A percentile compares a stretch with the other conserved stretches of the same genome.
Evolutionary conservation across 2,888 invertebrate genomes (phyloP).

Genomic region (Chirona hameri): DNA sequence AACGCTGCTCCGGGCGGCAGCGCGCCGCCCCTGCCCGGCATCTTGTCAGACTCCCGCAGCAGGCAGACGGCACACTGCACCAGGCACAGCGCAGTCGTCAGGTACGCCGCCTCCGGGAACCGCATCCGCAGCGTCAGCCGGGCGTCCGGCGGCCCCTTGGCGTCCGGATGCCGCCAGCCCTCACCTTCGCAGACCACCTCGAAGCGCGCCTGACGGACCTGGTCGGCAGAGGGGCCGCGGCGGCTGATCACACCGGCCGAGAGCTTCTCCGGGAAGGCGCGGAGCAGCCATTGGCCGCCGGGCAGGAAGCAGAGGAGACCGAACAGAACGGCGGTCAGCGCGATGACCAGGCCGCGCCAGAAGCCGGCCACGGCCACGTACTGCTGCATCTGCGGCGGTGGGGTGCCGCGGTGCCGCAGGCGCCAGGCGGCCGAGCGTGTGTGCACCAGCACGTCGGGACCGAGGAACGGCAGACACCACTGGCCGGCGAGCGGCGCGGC

Average conservation of each 20-base stretch:
- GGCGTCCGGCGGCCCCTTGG: slow-evolving; percentile 56
- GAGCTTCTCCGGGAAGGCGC: slow-evolving; percentile 52
- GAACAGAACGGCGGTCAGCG: slow-evolving; percentile 60
- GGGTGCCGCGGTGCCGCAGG: slow-evolving; percentile 60
- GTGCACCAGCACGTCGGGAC: slow-evolving; percentile 78
- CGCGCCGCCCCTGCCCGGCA: slow-evolving; percentile 83
- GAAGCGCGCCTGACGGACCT: slow-evolving; percentile 65
- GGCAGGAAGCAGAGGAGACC: slow-evolving; percentile 49
- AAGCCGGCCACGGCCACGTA: slow-evolving; percentile 62
- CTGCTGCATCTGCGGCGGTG: slow-evolving; percentile 74
- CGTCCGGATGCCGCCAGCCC: slow-evolving; percentile 53
- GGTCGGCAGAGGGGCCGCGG: slow-evolving; percentile 54
- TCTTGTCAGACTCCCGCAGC: slow-evolving; percentile 66
- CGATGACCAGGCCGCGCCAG: slow-evolving; percentile 51
- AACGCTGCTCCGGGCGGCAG: slow-evolving; percentile 82
- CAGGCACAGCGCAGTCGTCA: slow-evolving; percentile 69
- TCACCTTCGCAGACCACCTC: slow-evolving; percentile 73
- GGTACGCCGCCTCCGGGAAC: slow-evolving; percentile 70
- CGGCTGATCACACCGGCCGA: slow-evolving; percentile 60
- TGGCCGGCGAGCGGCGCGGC: slow-evolving; percentile 36
- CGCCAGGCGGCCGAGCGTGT: slow-evolving; percentile 73
- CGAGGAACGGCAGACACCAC: slow-evolving; percentile 75
- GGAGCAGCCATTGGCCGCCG: slow-evolving; percentile 55
- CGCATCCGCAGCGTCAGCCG: slow-evolving; percentile 57
- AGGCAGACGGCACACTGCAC: slow-evolving; percentile 70